These are phyloP conservation scores for Enteromius fasciolatus DNA, from an alignment of 2,797 vertebrate species.

Conservation along the genomic window DNA sequence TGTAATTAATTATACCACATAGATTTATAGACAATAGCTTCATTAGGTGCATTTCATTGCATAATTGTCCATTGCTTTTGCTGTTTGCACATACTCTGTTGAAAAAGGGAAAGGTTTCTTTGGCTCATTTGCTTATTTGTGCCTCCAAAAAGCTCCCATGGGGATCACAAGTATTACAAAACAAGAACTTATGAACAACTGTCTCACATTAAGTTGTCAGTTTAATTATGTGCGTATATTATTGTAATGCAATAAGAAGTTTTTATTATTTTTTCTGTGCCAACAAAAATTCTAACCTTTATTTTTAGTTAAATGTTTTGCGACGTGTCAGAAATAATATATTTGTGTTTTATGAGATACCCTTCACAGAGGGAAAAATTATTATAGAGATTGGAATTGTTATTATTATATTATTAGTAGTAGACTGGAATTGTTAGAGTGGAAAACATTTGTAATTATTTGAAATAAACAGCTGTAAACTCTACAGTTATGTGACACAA, in stretches of 20 bases:
- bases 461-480: background rate
- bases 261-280: background rate
- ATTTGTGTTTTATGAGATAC: background rate
- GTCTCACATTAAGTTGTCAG: background rate
- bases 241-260: background rate
- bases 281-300: background rate
- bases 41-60: background rate
- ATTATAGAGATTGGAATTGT: background rate
- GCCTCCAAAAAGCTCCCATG: background rate
- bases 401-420: background rate
- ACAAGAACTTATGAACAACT: conserved; percentile 7
- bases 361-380: background rate
- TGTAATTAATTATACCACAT: background rate
- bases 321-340: background rate
- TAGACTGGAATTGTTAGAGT: background rate
- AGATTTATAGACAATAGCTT: background rate
- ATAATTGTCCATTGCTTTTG: background rate
- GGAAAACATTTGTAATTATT: background rate
- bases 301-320: background rate
- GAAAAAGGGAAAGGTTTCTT: background rate
- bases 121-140: background rate
- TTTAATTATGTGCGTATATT: background rate
- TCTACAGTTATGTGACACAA: background rate
- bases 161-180: conserved; percentile 4
- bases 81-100: background rate